Evolutionary conservation across 2,113 vertebrate genomes (phyloP).

Genomic region (Seriola rivoliana): DNA sequence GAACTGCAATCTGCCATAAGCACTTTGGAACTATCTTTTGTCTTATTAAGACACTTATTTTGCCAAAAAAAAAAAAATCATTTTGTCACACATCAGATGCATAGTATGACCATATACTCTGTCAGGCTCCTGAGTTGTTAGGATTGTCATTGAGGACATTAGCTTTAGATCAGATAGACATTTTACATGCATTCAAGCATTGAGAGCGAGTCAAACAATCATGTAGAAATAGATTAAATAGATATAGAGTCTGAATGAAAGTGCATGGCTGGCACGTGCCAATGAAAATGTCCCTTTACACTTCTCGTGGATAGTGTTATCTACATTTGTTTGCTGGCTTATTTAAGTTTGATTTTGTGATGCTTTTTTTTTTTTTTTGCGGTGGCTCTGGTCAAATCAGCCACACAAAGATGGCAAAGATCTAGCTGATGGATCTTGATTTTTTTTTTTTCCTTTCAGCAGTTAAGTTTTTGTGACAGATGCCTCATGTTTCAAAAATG

Average conservation of each 20-base stretch:
- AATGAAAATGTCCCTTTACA: conserved; percentile 46
- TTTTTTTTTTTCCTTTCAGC: not conserved
- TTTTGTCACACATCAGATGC: not conserved
- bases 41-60: conserved; percentile 26
- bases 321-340: conserved; percentile 23
- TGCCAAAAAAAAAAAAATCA: not conserved
- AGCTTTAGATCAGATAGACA: conserved; percentile 32
- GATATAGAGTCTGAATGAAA: conserved; percentile 28
- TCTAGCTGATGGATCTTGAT: conserved; percentile 22
- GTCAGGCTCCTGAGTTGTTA: not conserved
- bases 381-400: conserved; percentile 27
- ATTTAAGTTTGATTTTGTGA: not conserved
- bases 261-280: conserved; percentile 69
- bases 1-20: conserved; percentile 20
- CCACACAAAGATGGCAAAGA: conserved; percentile 10
- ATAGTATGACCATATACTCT: not conserved
- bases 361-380: conserved; percentile 19
- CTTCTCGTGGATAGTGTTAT: conserved; percentile 10
- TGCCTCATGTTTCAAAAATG: not conserved
- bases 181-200: conserved; percentile 28
- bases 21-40: conserved; percentile 35
- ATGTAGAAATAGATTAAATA: conserved; percentile 45
- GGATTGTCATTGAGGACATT: conserved; percentile 1
- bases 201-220: conserved; percentile 60
- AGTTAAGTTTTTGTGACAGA: not conserved